phyloP scores from a whole-genome alignment of 1,140 invertebrate species.

The Adoxophyes honmai region DNA sequence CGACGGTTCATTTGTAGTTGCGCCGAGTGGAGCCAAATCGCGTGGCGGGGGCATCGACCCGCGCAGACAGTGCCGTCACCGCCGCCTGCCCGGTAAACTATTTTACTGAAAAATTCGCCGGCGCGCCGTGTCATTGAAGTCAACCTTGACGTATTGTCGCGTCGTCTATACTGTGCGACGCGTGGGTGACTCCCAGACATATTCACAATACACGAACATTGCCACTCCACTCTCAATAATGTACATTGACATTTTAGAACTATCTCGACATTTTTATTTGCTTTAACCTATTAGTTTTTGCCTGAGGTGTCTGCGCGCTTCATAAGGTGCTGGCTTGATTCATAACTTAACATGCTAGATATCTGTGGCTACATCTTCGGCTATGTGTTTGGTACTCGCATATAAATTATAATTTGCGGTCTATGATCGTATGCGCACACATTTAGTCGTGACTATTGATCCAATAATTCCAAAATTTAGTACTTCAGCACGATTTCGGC shows the following conservation, averaged over 20 bases:
- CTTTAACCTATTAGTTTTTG: too few relatives aligned
- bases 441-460: too few relatives aligned
- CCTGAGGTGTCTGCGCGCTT: too few relatives aligned
- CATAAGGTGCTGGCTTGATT: too few relatives aligned
- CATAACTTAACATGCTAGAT: too few relatives aligned
- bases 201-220: conserved; percentile 61
- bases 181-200: conserved; percentile 58
- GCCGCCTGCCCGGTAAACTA: conserved; percentile 60
- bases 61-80: conserved; percentile 62
- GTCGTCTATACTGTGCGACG: conserved; percentile 50
- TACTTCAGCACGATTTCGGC: too few relatives aligned
- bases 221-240: conserved; percentile 40
- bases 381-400: too few relatives aligned
- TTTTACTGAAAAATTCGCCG: conserved; percentile 72
- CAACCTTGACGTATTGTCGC: conserved; percentile 70
- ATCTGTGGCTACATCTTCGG: too few relatives aligned
- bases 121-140: conserved; percentile 61
- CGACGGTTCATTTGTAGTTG: conserved; percentile 45
- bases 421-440: too few relatives aligned
- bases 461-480: too few relatives aligned
- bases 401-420: too few relatives aligned
- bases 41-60: conserved; percentile 57
- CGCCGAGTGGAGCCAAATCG: conserved; percentile 54
- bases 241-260: conserved; percentile 23
- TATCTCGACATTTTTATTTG: background rate